Base-by-base conservation (phyloP, 1,140 invertebrate species). In the Drosophila paulistorum region DNA sequence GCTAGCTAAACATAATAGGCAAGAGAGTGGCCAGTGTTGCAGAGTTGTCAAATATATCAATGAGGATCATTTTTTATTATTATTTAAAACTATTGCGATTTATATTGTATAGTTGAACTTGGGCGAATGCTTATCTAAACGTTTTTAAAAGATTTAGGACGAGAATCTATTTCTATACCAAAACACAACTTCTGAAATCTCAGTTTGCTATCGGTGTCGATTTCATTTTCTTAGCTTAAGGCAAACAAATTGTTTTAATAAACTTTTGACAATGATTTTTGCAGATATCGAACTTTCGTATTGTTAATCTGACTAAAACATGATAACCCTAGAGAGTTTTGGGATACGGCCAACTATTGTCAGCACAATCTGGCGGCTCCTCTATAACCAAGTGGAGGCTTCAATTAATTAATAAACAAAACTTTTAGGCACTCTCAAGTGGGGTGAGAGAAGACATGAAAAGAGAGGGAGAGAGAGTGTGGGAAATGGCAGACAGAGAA, bases 331-430 rank as follows among this genome's bases (percentile, higher is more conserved):
- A 13, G 10, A 14, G 33, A n/a, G 9, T 39, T 39, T 41, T 17
- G 33, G 6, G 6, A 42, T 58, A 61, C 59, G 58, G 55, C 65
- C 57, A 54, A 20, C 42, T 42, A 72, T 59, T 59, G 58, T 65
- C 39, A 51, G 17, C 55, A 23, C n/a, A 13, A 48, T 30, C 37
- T 42, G 39, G 20, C 20, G 10, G 60, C 41, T 23, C 39, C 57
- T 55, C 77, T 63, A 51, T 51, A 11, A 20, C 62, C 66, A 79
- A 66, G 72, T 62, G 61, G 75, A 81, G 64, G 67, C 83, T 78
- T 70, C 79, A 86, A 89, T 87, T 87, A 87, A 87, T 87, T 87
- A 87, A 89, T 87, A 87, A 87, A 89, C 84, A 89, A 79, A 86
- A 86, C 76, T 87, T 86, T 86, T 41, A 55, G 64, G 35, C 33